These are phyloP conservation scores for Xenus cinereus DNA, from an alignment of 2,113 vertebrate genomes.

Conservation along the genomic window DNA sequence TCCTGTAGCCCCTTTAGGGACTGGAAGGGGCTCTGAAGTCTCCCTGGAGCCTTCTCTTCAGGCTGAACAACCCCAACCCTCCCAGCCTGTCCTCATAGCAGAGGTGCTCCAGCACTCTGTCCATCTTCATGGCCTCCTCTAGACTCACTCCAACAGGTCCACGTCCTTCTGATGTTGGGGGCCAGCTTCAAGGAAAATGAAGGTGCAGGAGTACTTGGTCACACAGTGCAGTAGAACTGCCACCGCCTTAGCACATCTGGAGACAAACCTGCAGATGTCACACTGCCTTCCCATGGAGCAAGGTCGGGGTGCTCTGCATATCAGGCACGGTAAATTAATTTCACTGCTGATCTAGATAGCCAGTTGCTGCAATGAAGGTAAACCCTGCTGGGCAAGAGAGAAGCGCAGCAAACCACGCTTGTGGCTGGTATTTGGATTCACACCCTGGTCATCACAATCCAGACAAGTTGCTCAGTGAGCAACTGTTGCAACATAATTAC, in stretches of 20 bases:
- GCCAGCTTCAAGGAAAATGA: accelerated
- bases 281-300: not conserved
- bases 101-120: not conserved
- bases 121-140: not conserved
- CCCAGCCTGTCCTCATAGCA: not conserved
- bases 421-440: not conserved
- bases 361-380: not conserved
- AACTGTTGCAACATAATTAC: not conserved
- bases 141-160: not conserved
- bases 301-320: accelerated
- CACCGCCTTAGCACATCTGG: not conserved
- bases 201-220: not conserved
- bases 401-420: accelerated
- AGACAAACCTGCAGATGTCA: not conserved
- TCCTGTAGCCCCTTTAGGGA: not conserved
- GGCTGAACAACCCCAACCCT: not conserved
- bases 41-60: not conserved
- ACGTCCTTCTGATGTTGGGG: not conserved
- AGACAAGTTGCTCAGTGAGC: not conserved
- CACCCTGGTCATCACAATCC: not conserved
- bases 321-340: not conserved
- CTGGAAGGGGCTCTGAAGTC: not conserved
- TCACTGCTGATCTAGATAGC: not conserved
- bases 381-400: not conserved
- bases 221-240: not conserved